Evolutionary conservation across 2,113 vertebrate species (phyloP), one percentile per base, ranked within the genome.

Genomic region (Coreoperca whiteheadi): DNA sequence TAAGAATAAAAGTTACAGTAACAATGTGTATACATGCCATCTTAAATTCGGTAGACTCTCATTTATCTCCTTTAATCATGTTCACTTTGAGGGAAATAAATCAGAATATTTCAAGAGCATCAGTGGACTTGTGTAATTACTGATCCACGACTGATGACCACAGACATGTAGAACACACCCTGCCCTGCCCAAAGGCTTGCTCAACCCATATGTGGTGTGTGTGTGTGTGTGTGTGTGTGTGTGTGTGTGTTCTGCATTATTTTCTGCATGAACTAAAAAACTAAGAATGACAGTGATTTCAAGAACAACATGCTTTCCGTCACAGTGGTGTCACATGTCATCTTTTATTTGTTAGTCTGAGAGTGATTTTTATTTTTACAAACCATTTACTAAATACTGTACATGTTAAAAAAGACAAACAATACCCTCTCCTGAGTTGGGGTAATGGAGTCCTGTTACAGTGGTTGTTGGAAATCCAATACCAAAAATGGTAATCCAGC

Each of bases 131-230:
- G 67, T 84, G 78, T 81, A 89, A 93, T 91, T 89, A 87, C 85
- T 74, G 80, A 89, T 72, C 50, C 79, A 64, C 65, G 65, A 72
- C 57, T 65, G 84, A 90, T 88, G 88, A 87, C 92, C 91, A 92
- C 89, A 92, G 84, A 78, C 81, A 88, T 83, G 83, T 21, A n/a
- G 80, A 74, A 81, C 88, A 93, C 91, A 88, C 88, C 92, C 92
- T 67, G 64, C 85, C 81, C 84, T 86, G 86, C 87, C 87, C 86
- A 90, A 60, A 48, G 41, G 8, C 77, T 82, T 75, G 60, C 84
- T 85, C 50, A 77, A 82, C 65, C 69, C 64, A 30, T 86, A 41
- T 69, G 43, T 61, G 68, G n/a, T 83, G 60, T 82, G 21, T 81
- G 59, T 61, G 57, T 73, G 41, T 74, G 11, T 66, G 54, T 41